Base-by-base conservation (phyloP, 2,888 invertebrate species). In the Xestia rhomboidea region DNA sequence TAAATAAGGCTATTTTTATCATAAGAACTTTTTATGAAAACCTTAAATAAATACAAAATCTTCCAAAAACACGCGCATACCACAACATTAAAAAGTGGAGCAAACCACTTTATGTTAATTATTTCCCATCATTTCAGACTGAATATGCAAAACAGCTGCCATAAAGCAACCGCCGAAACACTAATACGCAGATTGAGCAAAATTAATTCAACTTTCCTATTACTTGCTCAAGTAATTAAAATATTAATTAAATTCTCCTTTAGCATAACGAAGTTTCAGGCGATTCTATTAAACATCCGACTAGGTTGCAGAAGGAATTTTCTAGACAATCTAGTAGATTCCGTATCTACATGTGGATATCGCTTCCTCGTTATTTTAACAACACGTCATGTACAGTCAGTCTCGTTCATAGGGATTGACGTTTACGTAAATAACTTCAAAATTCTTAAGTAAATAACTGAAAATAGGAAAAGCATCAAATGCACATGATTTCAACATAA, bases 231-330 rank as follows among this genome's bases (percentile, higher is more conserved):
- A 83, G 83, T 81, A 83, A 85, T 85, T 81, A 83, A 83, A 85
- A 83, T 85, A 85, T 86, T 83, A 86, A 85, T 85, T 83, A 76
- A 85, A 83, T 83, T 85, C 78, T 82, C 85, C 66, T 83, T 81
- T 76, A 81, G 77, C 82, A 67, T 83, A 78, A 83, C 74, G 76
- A 81, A 77, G 74, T 78, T 74, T 79, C 57, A 78, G 74, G 81
- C 84, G 77, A 76, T 83, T 79, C 68, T 68, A 64, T 83, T 83
- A 60, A 71, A 67, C 30, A 74, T 74, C 30, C 30, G n/a, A 70
- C 66, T 80, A 80, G 69, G 44, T 68, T 71, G 51, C 27, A 68
- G 69, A 34, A 34, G 21, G 66, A 74, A 68, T 67, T 83, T 76
- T 54, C 63, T 72, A 70, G 38, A 60, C 73, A 38, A 60, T 71